Percentiles rank a stretch among this genome's conserved stretches.
Conservation (phyloP, 2,113 vertebrate genomes). For the Rhegmatorhina hoffmannsi region DNA sequence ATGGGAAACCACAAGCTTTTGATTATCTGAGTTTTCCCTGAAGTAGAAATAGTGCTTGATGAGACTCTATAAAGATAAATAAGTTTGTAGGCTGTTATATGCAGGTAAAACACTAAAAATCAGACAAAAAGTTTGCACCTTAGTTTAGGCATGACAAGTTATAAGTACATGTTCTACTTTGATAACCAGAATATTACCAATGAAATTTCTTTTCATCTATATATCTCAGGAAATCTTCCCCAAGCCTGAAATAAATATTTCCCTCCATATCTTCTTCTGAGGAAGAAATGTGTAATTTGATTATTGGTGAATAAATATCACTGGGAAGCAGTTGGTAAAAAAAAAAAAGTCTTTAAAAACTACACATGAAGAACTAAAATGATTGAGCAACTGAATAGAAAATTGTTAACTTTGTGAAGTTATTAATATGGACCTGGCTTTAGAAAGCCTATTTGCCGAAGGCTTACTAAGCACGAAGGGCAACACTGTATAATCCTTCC, state of each 20-base stretch:
- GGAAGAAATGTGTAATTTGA: not conserved
- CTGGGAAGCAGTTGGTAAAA: not conserved
- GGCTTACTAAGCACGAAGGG: not conserved
- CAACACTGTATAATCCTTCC: not conserved
- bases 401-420: not conserved
- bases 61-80: constrained; percentile 35
- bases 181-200: not conserved
- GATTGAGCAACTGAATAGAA: not conserved
- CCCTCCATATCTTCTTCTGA: not conserved
- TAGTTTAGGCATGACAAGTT: constrained; percentile 18
- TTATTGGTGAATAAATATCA: not conserved
- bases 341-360: not conserved
- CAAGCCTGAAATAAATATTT: not conserved
- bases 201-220: not conserved
- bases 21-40: constrained; percentile 42
- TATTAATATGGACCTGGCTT: not conserved
- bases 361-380: not conserved
- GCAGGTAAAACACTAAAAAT: constrained; percentile 42
- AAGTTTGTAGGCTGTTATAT: constrained; percentile 26
- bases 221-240: not conserved
- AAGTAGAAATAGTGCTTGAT: constrained; percentile 31
- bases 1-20: constrained; percentile 33
- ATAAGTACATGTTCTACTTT: not conserved
- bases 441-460: not conserved
- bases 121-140: not conserved